Percentiles rank a stretch among this genome's conserved stretches.
Conservation (phyloP, 1,140 invertebrate genomes). For the Drosophila guanche region DNA sequence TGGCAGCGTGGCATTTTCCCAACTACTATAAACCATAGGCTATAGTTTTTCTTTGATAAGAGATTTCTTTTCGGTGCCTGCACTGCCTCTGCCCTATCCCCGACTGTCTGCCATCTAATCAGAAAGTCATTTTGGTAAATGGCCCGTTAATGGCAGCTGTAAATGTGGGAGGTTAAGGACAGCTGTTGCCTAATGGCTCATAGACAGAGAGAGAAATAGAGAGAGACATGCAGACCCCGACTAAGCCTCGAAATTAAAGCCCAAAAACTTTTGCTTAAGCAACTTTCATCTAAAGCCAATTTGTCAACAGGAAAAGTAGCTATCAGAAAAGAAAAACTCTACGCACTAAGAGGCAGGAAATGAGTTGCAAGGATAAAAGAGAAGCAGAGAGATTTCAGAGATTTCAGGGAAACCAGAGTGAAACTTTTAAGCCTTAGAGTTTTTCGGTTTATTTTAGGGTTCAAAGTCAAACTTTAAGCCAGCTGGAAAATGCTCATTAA, state of each 20-base stretch:
- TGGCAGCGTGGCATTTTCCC: slow-evolving; percentile 41
- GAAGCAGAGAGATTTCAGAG: background rate
- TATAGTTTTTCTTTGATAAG: slow-evolving; percentile 46
- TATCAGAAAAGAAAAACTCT: background rate
- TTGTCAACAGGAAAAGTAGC: slow-evolving; percentile 54
- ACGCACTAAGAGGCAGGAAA: background rate
- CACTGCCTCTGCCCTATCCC: slow-evolving; percentile 2
- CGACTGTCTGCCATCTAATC: slow-evolving; percentile 46
- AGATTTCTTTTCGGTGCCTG: slow-evolving; percentile 28
- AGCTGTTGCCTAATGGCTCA: slow-evolving; percentile 51
- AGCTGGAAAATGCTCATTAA: slow-evolving; percentile 72
- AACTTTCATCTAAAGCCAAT: slow-evolving; percentile 55
- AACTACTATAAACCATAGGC: slow-evolving; percentile 41
- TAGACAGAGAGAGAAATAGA: too few relatives aligned
- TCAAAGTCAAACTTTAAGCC: slow-evolving; percentile 51
- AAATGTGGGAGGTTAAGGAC: slow-evolving; percentile 14
- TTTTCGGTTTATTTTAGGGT: slow-evolving; percentile 24
- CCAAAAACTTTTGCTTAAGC: slow-evolving; percentile 44
- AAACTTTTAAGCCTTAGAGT: slow-evolving; percentile 49
- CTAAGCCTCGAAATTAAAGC: slow-evolving; percentile 51
- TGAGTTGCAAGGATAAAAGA: background rate
- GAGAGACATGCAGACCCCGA: background rate
- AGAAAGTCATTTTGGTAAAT: slow-evolving; percentile 76
- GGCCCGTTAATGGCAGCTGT: slow-evolving; percentile 51
- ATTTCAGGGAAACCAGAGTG: background rate